These are phyloP conservation scores for Tinamus guttatus DNA, from an alignment of 2,113 vertebrate species.

Conservation along the genomic window DNA sequence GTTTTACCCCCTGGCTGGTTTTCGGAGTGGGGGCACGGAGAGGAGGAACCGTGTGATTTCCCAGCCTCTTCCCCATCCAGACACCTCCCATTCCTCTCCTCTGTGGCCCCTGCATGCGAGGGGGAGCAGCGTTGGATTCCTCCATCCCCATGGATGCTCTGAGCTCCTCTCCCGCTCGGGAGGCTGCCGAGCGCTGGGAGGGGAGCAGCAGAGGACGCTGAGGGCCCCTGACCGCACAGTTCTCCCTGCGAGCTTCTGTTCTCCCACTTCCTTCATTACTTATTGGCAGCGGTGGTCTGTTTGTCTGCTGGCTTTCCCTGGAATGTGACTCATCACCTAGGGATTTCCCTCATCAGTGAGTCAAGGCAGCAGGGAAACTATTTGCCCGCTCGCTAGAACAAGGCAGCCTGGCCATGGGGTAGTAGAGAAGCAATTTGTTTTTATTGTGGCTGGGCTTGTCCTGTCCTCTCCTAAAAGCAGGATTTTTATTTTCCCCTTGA, in stretches of 20 bases:
- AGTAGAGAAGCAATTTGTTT: neutral
- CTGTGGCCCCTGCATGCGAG: neutral
- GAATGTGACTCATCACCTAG: constrained; percentile 52
- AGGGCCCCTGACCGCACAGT: neutral
- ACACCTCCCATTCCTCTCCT: neutral
- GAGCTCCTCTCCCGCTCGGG: rapidly evolving
- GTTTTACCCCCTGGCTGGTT: neutral
- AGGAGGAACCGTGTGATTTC: neutral
- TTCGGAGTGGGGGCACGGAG: neutral
- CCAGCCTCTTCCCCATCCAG: neutral
- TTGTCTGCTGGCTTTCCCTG: constrained; percentile 53
- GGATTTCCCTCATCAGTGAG: constrained; percentile 70
- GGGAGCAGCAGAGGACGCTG: constrained; percentile 5
- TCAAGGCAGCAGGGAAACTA: constrained; percentile 68
- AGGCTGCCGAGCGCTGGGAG: neutral
- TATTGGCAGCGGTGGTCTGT: constrained; percentile 54
- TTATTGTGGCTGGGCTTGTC: rapidly evolving
- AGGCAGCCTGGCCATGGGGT: neutral
- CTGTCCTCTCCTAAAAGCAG: neutral
- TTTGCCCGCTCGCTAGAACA: constrained; percentile 24
- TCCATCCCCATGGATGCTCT: rapidly evolving
- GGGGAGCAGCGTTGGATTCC: neutral
- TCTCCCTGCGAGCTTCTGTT: neutral
- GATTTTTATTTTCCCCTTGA: neutral
- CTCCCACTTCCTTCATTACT: constrained; percentile 45